These are phyloP conservation scores for Bombus superbus DNA, from an alignment of 1,140 invertebrate genomes.

Conservation along the genomic window DNA sequence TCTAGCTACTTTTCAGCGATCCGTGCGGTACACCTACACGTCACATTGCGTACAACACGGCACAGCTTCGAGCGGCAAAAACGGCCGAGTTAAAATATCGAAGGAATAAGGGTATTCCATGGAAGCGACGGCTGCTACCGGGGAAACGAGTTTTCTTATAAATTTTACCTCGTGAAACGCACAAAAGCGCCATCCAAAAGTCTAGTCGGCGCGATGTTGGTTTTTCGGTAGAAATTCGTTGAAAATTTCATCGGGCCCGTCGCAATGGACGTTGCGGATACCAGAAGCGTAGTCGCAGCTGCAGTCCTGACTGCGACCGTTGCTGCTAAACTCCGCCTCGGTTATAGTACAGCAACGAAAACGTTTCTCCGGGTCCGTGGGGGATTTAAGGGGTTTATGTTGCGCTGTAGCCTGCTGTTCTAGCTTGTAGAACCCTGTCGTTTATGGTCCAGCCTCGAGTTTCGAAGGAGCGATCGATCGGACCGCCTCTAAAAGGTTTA, in stretches of 20 bases:
- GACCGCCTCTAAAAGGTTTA: neutral
- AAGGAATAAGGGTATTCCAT: neutral
- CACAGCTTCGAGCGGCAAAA: neutral
- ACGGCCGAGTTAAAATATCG: neutral
- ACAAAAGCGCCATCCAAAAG: neutral
- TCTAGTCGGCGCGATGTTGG: neutral
- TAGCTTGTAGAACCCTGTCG: too few relatives aligned
- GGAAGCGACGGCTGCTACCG: neutral
- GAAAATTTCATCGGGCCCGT: conserved; percentile 63
- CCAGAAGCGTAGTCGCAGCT: conserved; percentile 51
- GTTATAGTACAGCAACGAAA: neutral
- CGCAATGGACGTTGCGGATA: conserved; percentile 38
- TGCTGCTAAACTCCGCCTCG: conserved; percentile 44
- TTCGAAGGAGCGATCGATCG: conserved; percentile 25
- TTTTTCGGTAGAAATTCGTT: conserved; percentile 59
- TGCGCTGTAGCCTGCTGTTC: conserved; percentile 3
- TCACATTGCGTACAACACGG: too few relatives aligned
- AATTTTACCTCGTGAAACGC: conserved; percentile 45
- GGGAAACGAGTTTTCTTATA: conserved; percentile 17
- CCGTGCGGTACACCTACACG: too few relatives aligned
- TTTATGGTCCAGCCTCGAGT: conserved; percentile 6
- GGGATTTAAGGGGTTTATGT: conserved; percentile 65
- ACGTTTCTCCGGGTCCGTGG: neutral
- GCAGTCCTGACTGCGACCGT: conserved; percentile 46
- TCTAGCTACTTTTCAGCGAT: too few relatives aligned